A percentile compares a stretch with the other conserved stretches of the same genome.
phyloP scores from a whole-genome alignment of 2,113 vertebrate species.

The Indicator maculatus region DNA sequence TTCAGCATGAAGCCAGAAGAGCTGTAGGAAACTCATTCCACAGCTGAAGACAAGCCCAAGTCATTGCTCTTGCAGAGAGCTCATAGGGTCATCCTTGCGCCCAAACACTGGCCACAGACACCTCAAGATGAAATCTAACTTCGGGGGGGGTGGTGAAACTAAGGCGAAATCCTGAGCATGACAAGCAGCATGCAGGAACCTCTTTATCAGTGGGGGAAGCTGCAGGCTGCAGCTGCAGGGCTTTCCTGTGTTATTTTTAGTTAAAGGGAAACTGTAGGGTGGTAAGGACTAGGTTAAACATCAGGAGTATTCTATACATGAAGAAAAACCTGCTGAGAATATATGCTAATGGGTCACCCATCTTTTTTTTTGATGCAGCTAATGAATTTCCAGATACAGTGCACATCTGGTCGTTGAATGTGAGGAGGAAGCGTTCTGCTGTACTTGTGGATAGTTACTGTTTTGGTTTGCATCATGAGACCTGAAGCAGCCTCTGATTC shows the following conservation, averaged over 20 bases:
- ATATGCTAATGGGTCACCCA: neutral
- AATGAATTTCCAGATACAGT: neutral
- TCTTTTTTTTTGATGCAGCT: neutral
- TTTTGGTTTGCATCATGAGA: neutral
- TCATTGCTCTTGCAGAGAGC: neutral
- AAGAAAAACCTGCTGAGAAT: neutral
- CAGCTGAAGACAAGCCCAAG: rapidly evolving
- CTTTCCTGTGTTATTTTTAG: neutral
- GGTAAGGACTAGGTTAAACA: neutral
- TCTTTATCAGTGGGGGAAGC: neutral
- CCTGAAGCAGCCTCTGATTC: neutral
- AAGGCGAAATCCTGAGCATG: neutral
- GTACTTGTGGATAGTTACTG: neutral
- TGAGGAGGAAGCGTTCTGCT: neutral
- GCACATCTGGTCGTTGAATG: neutral
- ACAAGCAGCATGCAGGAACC: neutral
- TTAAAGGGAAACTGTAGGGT: neutral
- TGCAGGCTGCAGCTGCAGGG: neutral
- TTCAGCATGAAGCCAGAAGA: neutral
- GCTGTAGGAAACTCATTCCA: neutral
- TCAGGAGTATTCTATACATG: neutral
- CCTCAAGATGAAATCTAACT: neutral
- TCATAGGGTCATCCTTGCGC: neutral
- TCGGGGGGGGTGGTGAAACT: no score
- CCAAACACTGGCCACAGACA: neutral